Base-by-base conservation (phyloP, 2,797 vertebrate species). In the Galagoides demidoff region DNA sequence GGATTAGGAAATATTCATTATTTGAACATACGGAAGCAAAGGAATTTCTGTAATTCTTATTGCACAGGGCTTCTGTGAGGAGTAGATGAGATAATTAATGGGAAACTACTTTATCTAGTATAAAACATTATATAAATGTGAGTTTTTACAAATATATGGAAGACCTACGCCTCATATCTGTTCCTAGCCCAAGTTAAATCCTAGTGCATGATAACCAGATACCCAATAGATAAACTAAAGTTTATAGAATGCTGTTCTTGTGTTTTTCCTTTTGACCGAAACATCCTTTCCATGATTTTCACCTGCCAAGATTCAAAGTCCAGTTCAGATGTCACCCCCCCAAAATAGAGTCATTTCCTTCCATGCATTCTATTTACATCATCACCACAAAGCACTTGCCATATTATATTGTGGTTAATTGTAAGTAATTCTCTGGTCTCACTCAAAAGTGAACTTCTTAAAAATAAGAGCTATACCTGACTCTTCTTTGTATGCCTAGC, bases 61-160 rank as follows among this genome's bases (percentile, higher is more conserved):
- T 39, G 91, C 84, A 89, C 27, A 52, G 11, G 7, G 17, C 59
- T 82, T 87, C 61, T 77, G 3, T 64, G 27, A 81, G 76, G 11
- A 43, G 12, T 45, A 68, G 90, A 39, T 88, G 25, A 92, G 29
- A 77, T 55, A 90, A 77, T 77, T 87, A 22, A 61, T 8, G 3
- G 25, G 52, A 85, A 94, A 83, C 1, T 4, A 25, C 22, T 76
- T 68, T 73, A 2, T 68, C 59, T 79, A 25, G 76, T 64, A 39
- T 37, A 88, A 93, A 82, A 86, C 25, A 76, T 83, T 63, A 79
- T 34, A 57, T 43, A 70, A 94, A 86, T 82, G 29, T 37, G n/a
- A 81, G 59, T 43, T 85, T 92, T 90, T 83, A 63, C 13, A 76
- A 78, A 93, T 71, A 23, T 82, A 49, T 7, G 1, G 25, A 49